Evolutionary conservation across 2,113 vertebrate species (phyloP).

Genomic region (Strix aluco): DNA sequence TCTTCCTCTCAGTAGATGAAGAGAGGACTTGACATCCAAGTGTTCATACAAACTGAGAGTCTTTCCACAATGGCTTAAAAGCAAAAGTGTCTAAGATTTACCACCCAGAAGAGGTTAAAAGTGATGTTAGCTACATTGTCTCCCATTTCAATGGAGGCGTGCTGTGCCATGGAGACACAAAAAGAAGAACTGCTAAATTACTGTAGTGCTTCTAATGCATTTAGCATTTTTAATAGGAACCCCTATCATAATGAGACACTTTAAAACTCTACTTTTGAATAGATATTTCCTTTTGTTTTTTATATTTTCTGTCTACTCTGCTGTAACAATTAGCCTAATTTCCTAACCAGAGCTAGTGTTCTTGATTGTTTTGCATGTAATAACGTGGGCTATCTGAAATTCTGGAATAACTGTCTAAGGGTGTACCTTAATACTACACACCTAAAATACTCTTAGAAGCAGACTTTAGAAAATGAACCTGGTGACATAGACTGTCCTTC

Average conservation of each 20-base stretch:
- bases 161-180: background rate
- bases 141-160: background rate
- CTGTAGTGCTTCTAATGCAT: background rate
- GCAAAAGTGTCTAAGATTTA: background rate
- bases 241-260: background rate
- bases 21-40: background rate
- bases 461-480: conserved; percentile 19
- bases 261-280: background rate
- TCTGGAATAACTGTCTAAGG: background rate
- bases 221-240: background rate
- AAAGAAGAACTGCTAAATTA: background rate
- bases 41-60: background rate
- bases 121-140: background rate
- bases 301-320: background rate
- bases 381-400: background rate
- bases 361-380: background rate
- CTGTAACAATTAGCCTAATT: background rate
- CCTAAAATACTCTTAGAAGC: conserved; percentile 5
- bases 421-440: background rate
- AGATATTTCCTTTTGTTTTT: background rate
- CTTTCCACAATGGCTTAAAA: background rate
- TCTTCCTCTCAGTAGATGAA: background rate
- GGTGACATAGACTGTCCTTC: conserved; percentile 15
- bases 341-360: background rate
- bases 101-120: background rate